Evolutionary conservation across 2,888 invertebrate species (phyloP).

Genomic region (Amphipoea lucens): DNA sequence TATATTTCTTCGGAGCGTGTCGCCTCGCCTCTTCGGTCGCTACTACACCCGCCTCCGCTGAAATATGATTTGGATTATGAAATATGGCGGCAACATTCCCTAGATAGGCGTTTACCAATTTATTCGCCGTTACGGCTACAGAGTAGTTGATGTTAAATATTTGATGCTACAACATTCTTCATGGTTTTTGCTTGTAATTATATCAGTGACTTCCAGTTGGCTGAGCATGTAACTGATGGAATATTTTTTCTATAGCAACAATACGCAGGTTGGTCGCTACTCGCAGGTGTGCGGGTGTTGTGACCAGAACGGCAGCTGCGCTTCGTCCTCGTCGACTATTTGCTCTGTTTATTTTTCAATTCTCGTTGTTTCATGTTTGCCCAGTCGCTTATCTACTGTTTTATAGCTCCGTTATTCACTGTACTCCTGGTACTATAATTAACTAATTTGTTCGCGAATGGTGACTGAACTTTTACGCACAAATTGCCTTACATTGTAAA

Average conservation of each 20-base stretch:
- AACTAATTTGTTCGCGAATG: constrained; percentile 40
- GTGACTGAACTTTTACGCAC: constrained; percentile 40
- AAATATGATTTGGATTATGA: constrained; percentile 83
- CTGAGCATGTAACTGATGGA: constrained; percentile 54
- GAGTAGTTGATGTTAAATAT: constrained; percentile 69
- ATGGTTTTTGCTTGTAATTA: constrained; percentile 56
- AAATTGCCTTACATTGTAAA: constrained; percentile 39
- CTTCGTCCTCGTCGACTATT: constrained; percentile 59
- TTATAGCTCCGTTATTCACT: constrained; percentile 44
- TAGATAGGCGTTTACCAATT: constrained; percentile 74
- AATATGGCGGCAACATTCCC: constrained; percentile 77
- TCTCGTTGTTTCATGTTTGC: constrained; percentile 40
- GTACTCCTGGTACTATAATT: constrained; percentile 35
- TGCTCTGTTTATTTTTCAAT: constrained; percentile 71
- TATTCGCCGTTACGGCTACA: constrained; percentile 69
- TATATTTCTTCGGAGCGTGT: constrained; percentile 78
- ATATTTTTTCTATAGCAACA: constrained; percentile 51
- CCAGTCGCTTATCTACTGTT: constrained; percentile 47
- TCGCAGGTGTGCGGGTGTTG: constrained; percentile 69
- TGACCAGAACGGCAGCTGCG: constrained; percentile 77
- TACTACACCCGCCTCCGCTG: constrained; percentile 70
- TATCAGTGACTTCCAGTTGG: constrained; percentile 59
- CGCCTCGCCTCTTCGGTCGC: constrained; percentile 70
- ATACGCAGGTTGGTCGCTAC: constrained; percentile 36
- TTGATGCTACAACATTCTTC: constrained; percentile 61